Conservation (phyloP, 2,113 vertebrate species). For the Phylloscopus trochiloides region DNA sequence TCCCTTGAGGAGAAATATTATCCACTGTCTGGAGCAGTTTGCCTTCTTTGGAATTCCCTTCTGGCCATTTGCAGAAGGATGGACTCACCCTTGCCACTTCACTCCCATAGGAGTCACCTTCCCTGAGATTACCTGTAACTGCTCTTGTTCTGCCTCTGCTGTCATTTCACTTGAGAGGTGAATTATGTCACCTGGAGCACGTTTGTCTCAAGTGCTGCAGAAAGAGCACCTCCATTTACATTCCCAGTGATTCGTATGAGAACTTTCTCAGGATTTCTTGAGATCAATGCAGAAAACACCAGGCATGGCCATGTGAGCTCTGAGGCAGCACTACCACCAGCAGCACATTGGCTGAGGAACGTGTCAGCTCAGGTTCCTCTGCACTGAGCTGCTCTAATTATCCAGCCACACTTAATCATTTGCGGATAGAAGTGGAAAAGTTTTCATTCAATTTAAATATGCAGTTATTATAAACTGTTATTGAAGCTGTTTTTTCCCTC, state of each 20-base stretch:
- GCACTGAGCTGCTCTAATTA: not conserved
- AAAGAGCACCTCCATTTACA: not conserved
- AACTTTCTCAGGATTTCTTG: not conserved
- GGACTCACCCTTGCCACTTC: not conserved
- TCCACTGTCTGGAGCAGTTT: not conserved
- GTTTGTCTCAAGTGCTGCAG: not conserved
- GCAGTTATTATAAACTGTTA: not conserved
- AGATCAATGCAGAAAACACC: rapidly evolving
- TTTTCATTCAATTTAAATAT: not conserved
- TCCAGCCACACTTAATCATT: not conserved
- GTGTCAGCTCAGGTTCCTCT: not conserved
- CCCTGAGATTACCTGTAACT: not conserved
- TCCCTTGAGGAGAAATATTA: not conserved
- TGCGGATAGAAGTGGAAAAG: not conserved
- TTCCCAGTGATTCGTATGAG: not conserved
- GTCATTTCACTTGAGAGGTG: not conserved
- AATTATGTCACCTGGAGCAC: not conserved
- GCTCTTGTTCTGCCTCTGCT: not conserved
- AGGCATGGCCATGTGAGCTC: rapidly evolving
- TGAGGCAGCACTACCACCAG: not conserved
- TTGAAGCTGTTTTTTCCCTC: not conserved
- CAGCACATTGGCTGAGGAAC: not conserved
- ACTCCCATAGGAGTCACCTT: not conserved
- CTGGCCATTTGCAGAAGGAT: not conserved
- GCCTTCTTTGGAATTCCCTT: not conserved